Conservation (phyloP, 1,140 invertebrate genomes). For the Habropoda laboriosa region DNA sequence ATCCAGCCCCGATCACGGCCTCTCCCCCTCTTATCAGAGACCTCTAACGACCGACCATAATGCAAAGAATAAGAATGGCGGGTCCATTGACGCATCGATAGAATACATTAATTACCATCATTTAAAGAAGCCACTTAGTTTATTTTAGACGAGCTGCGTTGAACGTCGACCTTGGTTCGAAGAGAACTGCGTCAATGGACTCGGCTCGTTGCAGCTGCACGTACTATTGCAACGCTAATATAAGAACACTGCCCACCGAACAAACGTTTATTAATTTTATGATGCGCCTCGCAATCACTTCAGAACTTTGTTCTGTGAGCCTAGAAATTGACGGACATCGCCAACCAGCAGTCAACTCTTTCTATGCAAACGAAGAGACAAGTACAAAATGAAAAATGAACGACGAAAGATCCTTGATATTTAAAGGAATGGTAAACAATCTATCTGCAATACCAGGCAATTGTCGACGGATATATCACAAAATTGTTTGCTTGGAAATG, state of each 20-base stretch:
- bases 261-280: constrained; percentile 9
- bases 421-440: neutral
- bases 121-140: neutral
- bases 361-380: neutral
- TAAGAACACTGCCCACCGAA: neutral
- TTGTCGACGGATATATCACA: neutral
- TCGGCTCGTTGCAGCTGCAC: constrained; percentile 9
- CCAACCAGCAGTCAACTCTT: neutral
- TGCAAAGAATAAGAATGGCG: neutral
- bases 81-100: neutral
- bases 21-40: neutral
- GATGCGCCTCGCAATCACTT: neutral
- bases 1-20: no score
- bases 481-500: neutral
- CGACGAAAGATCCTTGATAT: neutral
- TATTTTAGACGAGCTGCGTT: constrained; percentile 6
- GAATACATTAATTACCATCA: constrained; percentile 2
- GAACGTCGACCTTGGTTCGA: constrained; percentile 10
- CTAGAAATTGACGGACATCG: neutral
- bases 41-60: neutral
- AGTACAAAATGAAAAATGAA: neutral
- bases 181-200: constrained; percentile 24
- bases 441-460: neutral
- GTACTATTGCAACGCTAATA: no score
- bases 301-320: neutral